Evolutionary conservation across 2,888 invertebrate genomes (phyloP), one percentile per base, ranked within the genome.

Genomic region (Pachliopta kotzebuea): DNA sequence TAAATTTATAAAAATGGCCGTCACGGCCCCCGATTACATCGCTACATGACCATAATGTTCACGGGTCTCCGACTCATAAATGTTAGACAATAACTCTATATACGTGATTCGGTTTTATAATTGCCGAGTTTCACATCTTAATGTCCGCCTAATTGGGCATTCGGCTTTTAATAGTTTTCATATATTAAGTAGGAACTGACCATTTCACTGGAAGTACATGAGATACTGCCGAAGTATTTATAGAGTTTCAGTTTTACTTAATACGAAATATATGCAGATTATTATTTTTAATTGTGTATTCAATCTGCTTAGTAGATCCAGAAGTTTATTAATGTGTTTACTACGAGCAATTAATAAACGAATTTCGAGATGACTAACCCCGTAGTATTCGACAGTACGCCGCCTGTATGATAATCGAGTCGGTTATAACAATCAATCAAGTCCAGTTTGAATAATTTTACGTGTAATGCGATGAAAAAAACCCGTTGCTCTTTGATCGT

Each of bases 11-110:
- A 81, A 81, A 72, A 81, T 80, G 81, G 77, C 78, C 75, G 76
- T 73, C 74, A 77, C 76, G 77, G 75, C 75, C 69, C 71, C 72
- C 84, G 89, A 90, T 90, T 81, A 82, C 81, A 81, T 88, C 88
- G 84, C 81, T 73, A 76, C 80, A 77, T 78, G 80, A 76, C 84
- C 84, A 85, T 87, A 83, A 85, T 79, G 80, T 81, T 76, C 77
- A 77, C 78, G 74, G 77, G 74, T 79, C 78, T 77, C 42, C 76
- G 72, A 76, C 72, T 79, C 77, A 74, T 82, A 83, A 84, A 83
- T 76, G 78, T 79, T 76, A 82, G 83, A 89, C 87, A 85, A 86
- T 86, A 86, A 86, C 81, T 80, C 81, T 81, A 81, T 77, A 83
- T 85, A 88, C 90, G 90, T 90, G 90, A 81, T 85, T 80, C 74